Base-by-base conservation (phyloP, 1,140 invertebrate genomes). In the Leptestheria dahalacensis region DNA sequence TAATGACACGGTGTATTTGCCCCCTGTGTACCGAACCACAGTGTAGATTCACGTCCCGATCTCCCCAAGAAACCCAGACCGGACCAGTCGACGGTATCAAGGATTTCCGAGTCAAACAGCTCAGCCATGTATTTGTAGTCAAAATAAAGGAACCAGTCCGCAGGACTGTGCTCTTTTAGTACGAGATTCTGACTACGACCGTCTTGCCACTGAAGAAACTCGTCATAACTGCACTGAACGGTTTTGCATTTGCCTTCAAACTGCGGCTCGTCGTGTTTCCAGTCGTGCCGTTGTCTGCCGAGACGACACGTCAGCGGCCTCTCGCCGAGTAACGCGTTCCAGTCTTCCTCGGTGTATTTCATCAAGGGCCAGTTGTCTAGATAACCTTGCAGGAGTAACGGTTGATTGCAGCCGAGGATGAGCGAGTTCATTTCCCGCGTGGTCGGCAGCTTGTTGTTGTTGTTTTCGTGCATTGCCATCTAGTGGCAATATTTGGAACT, bases 1-100 rank as follows among this genome's bases (percentile, higher is more conserved):
- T 84, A 82, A 74, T 97, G 93, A 63, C 91, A 92, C 26, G 91
- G 88, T 1, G 94, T 97, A 69, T 94, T 87, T 24, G 91, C 83
- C 12, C 88, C 88, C 68, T 77, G 74, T 62, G 81, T 88, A 24
- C 93, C 91, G 59, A 97, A 80, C 93, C 93, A 97, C 12, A 95
- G 74, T 33, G 89, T 91, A 51, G 83, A 87, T 56, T 91, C 78
- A 49, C 73, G 64, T 9, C 79, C 80, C 62, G 79, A 75, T 61
- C 79, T 76, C 46, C 83, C 79, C 41, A 75, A 67, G 69, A 88
- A 86, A 2, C 89, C 91, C 73, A 92, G 83, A 25, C 72, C 66
- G 56, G 74, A 71, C 88, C 88, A 94, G 62, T 78, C 74, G 20
- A 91, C 74, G 64, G 74, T 71, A 82, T 85, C 67, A 24, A 71